Evolutionary conservation across 2,888 invertebrate genomes (phyloP), one percentile per base, ranked within the genome.

Genomic region (Agrilus cyanescens): DNA sequence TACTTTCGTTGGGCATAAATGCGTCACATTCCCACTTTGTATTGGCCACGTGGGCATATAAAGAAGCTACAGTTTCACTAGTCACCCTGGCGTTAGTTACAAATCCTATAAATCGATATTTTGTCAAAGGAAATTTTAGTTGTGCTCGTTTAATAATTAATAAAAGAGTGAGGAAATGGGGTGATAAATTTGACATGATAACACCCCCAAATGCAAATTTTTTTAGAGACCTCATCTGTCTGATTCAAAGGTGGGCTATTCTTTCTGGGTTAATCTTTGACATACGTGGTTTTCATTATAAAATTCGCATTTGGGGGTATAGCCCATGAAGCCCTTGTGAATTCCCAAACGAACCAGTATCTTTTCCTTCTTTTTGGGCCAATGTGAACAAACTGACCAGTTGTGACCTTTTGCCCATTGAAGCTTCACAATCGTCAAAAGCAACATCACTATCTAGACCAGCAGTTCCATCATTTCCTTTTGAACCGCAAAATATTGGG

Each of bases 41-140:
- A 58, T 82, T 74, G 0, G 87, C 71, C 1, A 75, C 73, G 60
- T 85, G 84, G 0, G 88, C 84, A 58, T 85, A 91, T 2, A 87
- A 57, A 0, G 87, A 85, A 4, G 77, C 80, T 0, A 91, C 90
- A 0, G 91, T 89, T 0, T 90, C 91, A 59, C 91, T 90, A 0
- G 90, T 90, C 1, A 93, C 82, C 38, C 90, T 73, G 38, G 89
- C 88, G 0, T 85, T 91, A 0, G 93, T 94, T 3, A 91, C 90
- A 43, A 94, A 78, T 1, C 80, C 81, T 74, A 35, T 10, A 20
- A 40, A 7, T 15, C 2, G 25, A 40, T 10, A 20, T 18, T 35
- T 13, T 16, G 10, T n/a, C n/a, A n/a, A n/a, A n/a, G n/a, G n/a
- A n/a, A n/a, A n/a, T n/a, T n/a, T n/a, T n/a, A n/a, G n/a, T n/a